Base-by-base conservation (phyloP, 2,888 invertebrate species). In the Spatulosminthurus flaviceps region DNA sequence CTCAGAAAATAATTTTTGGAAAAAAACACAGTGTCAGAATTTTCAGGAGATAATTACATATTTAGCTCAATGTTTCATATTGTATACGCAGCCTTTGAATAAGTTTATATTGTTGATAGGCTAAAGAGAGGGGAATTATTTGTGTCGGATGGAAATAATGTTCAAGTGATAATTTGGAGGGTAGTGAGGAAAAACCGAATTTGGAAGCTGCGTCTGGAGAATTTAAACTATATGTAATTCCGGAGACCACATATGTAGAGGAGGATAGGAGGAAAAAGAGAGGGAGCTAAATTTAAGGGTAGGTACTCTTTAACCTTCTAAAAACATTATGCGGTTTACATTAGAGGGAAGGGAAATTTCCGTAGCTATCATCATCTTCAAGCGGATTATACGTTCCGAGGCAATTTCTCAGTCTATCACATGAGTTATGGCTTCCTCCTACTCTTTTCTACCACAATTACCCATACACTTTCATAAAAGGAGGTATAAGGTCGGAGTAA, bases 391-490 rank as follows among this genome's bases (percentile, higher is more conserved):
- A 76, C 64, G 78, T 61, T 78, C 41, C 71, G 16, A 22, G 76
- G 76, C 70, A 80, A 83, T 81, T 83, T 84, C 80, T 82, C 81
- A 81, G 81, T 82, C 82, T 82, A 81, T 82, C 82, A 81, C 83
- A 84, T 82, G 84, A 85, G 82, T 85, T 85, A 85, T 85, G 82
- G 81, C 81, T 84, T 85, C 84, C 84, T 84, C 81, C 79, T 73
- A 73, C 28, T 34, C 34, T 64, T 80, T 78, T 78, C 74, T 51
- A 66, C 42, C 5, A 26, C 77, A 80, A 80, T 80, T 80, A 78
- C 72, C n/a, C n/a, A 21, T 4, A 19, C 22, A 22, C 43, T 51
- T 73, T 73, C 21, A 51, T 51, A n/a, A n/a, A n/a, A n/a, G n/a
- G n/a, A n/a, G 51, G 51, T 51, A 2, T n/a, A 51, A 13, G 51